Base-by-base conservation (phyloP, 1,140 invertebrate species). In the Sitodiplosis mosellana region DNA sequence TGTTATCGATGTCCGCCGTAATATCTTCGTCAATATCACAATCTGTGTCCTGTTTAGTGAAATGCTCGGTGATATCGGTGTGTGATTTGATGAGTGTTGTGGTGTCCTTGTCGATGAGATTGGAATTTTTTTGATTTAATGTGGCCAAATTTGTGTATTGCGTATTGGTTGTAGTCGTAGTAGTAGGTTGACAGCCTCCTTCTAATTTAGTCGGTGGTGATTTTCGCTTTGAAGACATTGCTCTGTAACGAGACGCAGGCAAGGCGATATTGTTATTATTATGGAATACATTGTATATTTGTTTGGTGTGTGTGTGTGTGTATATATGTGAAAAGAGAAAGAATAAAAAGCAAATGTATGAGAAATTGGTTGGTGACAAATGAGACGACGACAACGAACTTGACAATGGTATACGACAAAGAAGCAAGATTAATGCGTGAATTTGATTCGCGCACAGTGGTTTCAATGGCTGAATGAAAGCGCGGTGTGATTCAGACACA, bases 181-280 rank as follows among this genome's bases (percentile, higher is more conserved):
- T 17, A 41, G 7, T 41, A 43, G 41, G 64, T 57, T 72, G 69
- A 56, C 74, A 76, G 67, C 83, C 81, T 71, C 87, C 83, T 70
- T 83, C 78, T 69, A 88, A 74, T 74, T 88, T 88, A 53, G 83
- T 84, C 68, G 86, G 86, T 65, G 84, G 84, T 64, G 84, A 87
- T 68, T 89, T 89, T 70, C 85, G 78, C 78, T 89, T 89, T 69
- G 86, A 89, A 77, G 85, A 88, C 86, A 89, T 89, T 72, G 77
- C 86, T 80, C 83, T 87, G 77, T 45, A 75, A 75, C 55, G 65
- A 63, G 54, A 54, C n/a, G 20, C 5, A 43, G 17, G 18, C 10
- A 43, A 18, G 18, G 11, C 27, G 4, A 27, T n/a, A 27, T 27
- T 27, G 27, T 27, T 27, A 27, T 5, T 27, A n/a, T n/a, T n/a